Evolutionary conservation across 2,888 invertebrate genomes (phyloP), one percentile per base, ranked within the genome.

Genomic region (Ramazzottius varieornatus): DNA sequence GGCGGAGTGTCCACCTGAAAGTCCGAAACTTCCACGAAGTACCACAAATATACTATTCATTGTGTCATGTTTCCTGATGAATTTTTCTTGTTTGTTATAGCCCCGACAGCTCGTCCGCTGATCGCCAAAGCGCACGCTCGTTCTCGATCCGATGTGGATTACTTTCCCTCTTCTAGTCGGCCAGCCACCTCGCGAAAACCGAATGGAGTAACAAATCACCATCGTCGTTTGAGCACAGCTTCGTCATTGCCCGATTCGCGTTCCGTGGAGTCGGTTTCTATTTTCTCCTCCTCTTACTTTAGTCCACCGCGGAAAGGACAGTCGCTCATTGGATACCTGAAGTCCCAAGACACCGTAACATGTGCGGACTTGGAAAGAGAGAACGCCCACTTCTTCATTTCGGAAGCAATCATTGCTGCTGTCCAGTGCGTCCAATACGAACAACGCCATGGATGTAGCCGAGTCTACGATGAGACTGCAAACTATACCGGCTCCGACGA

Each of bases 361-460:
- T 54, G 54, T 29, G 54, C 54, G 29, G 54, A 54, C 29, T 24
- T 54, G 54, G 54, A 46, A 1, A 77, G 86, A 72, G 88, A 88
- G 77, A 88, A 88, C 77, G 86, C 87, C 0, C 88, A 88, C 77
- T 88, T 88, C 74, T 83, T 82, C 71, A 83, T 88, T 68, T 86
- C 85, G 1, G 88, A 88, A 75, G 86, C 86, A 0, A 82, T 88
- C 72, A 88, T 88, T 68, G 82, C 86, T 8, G 86, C 86, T 20
- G 85, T 87, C 69, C 87, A 87, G 69, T 74, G 75, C 66, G 75
- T 77, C 73, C 76, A 76, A 67, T 76, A 69, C 67, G 69, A 33
- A 69, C 69, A 68, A 68, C 68, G 46, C 29, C 54, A 54, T 24
- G 54, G 54, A 4, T 4, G 33, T 24, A 63, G 33, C 63, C 29